Evolutionary conservation across 1,140 invertebrate species (phyloP), one percentile per base, ranked within the genome.

Genomic region (Eumeta japonica): DNA sequence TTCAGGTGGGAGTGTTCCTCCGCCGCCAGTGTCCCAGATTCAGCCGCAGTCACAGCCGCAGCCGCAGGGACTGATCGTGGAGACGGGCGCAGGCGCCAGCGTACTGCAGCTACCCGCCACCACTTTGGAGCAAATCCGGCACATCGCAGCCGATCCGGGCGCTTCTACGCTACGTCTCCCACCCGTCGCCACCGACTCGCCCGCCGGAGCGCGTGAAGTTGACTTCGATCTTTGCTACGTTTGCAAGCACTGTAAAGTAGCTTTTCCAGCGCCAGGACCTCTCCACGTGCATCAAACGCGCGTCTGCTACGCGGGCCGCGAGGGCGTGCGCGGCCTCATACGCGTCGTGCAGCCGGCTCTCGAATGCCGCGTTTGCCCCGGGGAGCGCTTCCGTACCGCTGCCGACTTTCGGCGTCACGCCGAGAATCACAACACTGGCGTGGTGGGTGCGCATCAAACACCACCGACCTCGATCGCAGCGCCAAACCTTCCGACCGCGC

Each of bases 201-300:
- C 68, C 42, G 16, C 59, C 52, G 48, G 66, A 46, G 42, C 75
- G 45, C 48, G 76, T 45, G 82, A 88, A 45, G 64, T 84, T 2
- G 87, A 89, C 52, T 79, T 84, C 28, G 90, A 92, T 56, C 78
- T 89, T 12, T 90, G 88, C 48, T 86, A 88, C 75, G 87, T 91
- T 35, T 92, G 89, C 77, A 89, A 89, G 58, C 86, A 89, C 55
- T 92, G 89, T 65, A 86, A 89, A 37, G 80, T 89, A 31, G 89
- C 89, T 2, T 92, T 88, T 71, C 83, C 86, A 1, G 80, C 82
- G 28, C 85, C 87, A 35, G 81, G 83, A n/a, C 81, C 83, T 3
- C 77, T 90, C 31, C 71, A 87, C 27, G 77, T 74, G 9, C 89
- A 92, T 58, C 89, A 90, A 57, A 75, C 83, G 1, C 81, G 78